Percentiles rank a stretch among this genome's conserved stretches.
Conservation (phyloP, 2,113 vertebrate genomes). For the Astur gentilis region DNA sequence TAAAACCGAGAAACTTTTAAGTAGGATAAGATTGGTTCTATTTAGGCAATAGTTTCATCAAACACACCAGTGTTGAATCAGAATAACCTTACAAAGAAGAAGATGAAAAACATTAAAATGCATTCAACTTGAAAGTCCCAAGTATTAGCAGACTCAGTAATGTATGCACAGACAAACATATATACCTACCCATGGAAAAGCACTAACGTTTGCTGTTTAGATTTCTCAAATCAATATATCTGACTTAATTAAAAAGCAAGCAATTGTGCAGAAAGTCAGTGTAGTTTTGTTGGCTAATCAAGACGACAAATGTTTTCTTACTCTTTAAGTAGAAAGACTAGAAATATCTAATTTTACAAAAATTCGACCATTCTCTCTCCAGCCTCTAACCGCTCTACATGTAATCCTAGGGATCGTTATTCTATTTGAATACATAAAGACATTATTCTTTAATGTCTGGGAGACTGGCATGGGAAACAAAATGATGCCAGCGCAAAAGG, state of each 20-base stretch:
- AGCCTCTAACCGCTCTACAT: background rate
- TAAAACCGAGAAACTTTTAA: background rate
- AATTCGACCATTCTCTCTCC: background rate
- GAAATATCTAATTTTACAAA: background rate
- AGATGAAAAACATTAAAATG: background rate
- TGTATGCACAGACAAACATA: background rate
- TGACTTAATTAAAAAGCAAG: background rate
- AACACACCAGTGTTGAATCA: background rate
- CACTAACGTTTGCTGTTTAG: background rate
- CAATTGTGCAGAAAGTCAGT: background rate
- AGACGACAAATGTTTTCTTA: conserved; percentile 1
- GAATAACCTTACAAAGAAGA: background rate
- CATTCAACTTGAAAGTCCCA: background rate
- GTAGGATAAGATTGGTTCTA: background rate
- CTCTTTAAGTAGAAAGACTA: background rate
- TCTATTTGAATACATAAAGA: background rate
- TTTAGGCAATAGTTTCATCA: background rate
- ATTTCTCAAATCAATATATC: background rate
- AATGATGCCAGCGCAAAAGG: conserved; percentile 1
- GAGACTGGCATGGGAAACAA: background rate
- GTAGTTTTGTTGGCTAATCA: background rate
- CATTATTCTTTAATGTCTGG: background rate
- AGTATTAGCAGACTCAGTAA: background rate
- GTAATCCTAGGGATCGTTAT: background rate
- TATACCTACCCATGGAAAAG: background rate